phyloP scores from a whole-genome alignment of 1,140 invertebrate species.

The Saccostrea glomerata region DNA sequence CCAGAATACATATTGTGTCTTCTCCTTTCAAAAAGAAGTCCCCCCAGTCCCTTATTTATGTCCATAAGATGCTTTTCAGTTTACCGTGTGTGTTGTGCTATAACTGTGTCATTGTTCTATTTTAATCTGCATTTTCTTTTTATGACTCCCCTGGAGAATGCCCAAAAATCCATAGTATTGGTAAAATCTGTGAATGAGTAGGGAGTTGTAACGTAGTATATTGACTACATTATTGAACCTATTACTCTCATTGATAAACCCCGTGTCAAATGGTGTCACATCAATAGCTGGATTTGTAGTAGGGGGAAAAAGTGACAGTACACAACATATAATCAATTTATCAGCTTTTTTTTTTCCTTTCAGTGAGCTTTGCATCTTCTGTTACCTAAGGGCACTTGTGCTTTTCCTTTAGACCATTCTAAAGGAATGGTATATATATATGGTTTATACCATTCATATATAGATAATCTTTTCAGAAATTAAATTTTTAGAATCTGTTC shows the following conservation, averaged over 20 bases:
- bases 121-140: slow-evolving; percentile 37
- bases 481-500: too few relatives aligned
- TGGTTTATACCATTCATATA: background rate
- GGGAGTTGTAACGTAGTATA: slow-evolving; percentile 35
- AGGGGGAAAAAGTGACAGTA: slow-evolving; percentile 28
- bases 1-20: background rate
- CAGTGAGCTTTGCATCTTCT: background rate
- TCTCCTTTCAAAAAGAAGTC: background rate
- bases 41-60: background rate
- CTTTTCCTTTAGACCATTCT: background rate
- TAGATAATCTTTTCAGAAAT: too few relatives aligned
- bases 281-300: slow-evolving; percentile 30
- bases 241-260: slow-evolving; percentile 38
- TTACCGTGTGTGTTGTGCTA: background rate
- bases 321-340: slow-evolving; percentile 28
- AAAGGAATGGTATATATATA: too few relatives aligned
- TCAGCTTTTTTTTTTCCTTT: slow-evolving; percentile 4
- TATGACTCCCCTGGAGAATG: slow-evolving; percentile 27
- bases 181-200: slow-evolving; percentile 34
- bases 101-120: slow-evolving; percentile 27
- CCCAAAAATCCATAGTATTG: slow-evolving; percentile 36
- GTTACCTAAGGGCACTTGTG: background rate
- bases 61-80: background rate
- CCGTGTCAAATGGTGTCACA: slow-evolving; percentile 33
- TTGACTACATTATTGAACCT: slow-evolving; percentile 34